Base-by-base conservation (phyloP, 2,888 invertebrate genomes). In the Seladonia tumulorum region DNA sequence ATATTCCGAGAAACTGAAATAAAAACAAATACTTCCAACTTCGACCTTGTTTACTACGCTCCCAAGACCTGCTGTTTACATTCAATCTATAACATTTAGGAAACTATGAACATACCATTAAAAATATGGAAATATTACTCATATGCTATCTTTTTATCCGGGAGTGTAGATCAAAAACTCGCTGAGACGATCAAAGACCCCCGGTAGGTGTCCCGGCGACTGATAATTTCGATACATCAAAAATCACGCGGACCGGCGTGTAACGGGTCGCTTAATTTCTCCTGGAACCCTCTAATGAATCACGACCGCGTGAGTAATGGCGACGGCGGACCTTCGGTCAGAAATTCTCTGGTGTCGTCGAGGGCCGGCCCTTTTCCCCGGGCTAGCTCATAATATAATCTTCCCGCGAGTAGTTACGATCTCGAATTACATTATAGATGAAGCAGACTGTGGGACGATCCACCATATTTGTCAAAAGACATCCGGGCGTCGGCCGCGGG, bases 361-460 rank as follows among this genome's bases (percentile, higher is more conserved):
- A 57, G 76, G 57, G 53, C 63, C 47, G 70, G 8, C 66, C 57
- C 71, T 76, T 83, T 81, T 76, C 79, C 78, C 63, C 39, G 22
- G 29, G 72, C 71, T 18, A 66, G 18, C 77, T 82, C 75, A 86
- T 90, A 83, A 83, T 86, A 88, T 83, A 88, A 90, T 87, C 90
- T 89, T 88, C 39, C 88, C 84, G 79, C 72, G 79, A 86, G 89
- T 88, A 88, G 89, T 90, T 90, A 87, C 83, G 82, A 86, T 90
- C 91, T 90, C 90, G 91, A 90, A 90, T 90, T 90, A 90, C 90
- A 87, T 90, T 90, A 90, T 90, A 87, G 90, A 87, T 88, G 90
- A 90, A 87, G 80, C 73, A 71, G 84, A 84, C 87, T 78, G 89
- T 83, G 85, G 87, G 90, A 90, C 86, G 87, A 91, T 87, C 83